Percentiles rank a stretch among this genome's conserved stretches.
These are phyloP conservation scores for Plecotus auritus DNA, from an alignment of 2,113 vertebrate species.

Conservation along the genomic window DNA sequence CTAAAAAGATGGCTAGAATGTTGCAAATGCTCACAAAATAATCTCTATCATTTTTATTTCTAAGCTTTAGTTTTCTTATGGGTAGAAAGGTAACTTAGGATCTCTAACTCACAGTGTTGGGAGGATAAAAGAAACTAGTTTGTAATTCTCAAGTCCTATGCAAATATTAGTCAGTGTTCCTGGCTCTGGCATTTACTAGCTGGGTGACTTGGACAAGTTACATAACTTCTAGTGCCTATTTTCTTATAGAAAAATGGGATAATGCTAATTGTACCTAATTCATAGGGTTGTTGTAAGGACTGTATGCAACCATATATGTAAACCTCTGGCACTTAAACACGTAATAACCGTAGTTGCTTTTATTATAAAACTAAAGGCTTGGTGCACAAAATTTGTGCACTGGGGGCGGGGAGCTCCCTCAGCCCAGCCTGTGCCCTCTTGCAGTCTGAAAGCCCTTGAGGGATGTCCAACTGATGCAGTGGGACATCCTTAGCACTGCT, in stretches of 20 bases:
- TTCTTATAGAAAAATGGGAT: background rate
- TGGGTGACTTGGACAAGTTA: background rate
- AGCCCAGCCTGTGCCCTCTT: too few species aligned
- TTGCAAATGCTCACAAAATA: background rate
- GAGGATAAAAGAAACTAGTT: background rate
- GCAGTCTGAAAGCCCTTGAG: too few species aligned
- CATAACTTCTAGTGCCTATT: background rate
- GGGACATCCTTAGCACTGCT: too few species aligned
- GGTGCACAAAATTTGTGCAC: too few species aligned
- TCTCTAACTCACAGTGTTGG: background rate
- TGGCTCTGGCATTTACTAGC: background rate
- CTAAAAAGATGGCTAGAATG: background rate
- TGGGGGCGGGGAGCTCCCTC: too few species aligned
- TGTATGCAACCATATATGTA: background rate
- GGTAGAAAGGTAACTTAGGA: background rate
- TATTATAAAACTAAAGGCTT: background rate
- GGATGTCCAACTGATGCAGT: too few species aligned
- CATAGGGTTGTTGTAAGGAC: background rate
- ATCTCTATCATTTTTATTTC: background rate
- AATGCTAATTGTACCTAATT: background rate
- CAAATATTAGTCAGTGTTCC: background rate
- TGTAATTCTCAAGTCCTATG: background rate
- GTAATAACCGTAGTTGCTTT: background rate
- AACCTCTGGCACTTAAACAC: background rate
- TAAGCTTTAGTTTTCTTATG: background rate